Evolutionary conservation across 2,797 vertebrate genomes (phyloP), one percentile per base, ranked within the genome.

Genomic region (Fistularia commersonii): DNA sequence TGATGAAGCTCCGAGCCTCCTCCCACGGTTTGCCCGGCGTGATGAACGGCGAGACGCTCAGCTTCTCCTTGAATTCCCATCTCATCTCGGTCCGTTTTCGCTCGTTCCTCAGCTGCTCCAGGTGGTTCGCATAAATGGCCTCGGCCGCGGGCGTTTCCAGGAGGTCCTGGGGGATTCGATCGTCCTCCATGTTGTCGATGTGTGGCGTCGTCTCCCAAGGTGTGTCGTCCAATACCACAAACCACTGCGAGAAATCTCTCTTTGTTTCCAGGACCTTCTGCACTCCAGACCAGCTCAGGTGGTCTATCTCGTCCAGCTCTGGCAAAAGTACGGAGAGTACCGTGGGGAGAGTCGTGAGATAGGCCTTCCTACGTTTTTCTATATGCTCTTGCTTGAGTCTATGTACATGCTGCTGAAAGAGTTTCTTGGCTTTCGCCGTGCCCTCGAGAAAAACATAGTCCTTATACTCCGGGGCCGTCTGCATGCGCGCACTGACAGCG

Each of bases 1-100:
- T 98, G 48, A 98, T 97, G 82, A 98, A 99, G 79, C 95, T 98
- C 0, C 97, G 88, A 0, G 96, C 96, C 50, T 99, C 97, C 59
- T 99, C 97, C 95, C 96, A 99, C 0, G 96, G 96, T 57, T 97
- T 98, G 0, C 96, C 97, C 0, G 96, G 93, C 1, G 95, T 98
- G 67, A 99, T 90, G 75, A 98, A 98, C 1, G 91, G 95, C 0
- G 97, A 98, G 0, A 87, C 85, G 64, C 90, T 89, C 70, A 99
- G 79, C 76, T 91, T 97, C 33, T 95, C 94, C 47, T 95, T 97
- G 74, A 99, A 98, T 0, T 95, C 92, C 70, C 90, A 80, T 48
- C 93, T 79, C 93, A 98, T 93, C 67, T 97, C 95, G 0, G 90
- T 90, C 13, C 93, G 87, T 53, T 91, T 95, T 52, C 95, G 83